These are phyloP conservation scores for Chymomyza procnemis DNA, from an alignment of 2,888 invertebrate genomes.

Conservation along the genomic window DNA sequence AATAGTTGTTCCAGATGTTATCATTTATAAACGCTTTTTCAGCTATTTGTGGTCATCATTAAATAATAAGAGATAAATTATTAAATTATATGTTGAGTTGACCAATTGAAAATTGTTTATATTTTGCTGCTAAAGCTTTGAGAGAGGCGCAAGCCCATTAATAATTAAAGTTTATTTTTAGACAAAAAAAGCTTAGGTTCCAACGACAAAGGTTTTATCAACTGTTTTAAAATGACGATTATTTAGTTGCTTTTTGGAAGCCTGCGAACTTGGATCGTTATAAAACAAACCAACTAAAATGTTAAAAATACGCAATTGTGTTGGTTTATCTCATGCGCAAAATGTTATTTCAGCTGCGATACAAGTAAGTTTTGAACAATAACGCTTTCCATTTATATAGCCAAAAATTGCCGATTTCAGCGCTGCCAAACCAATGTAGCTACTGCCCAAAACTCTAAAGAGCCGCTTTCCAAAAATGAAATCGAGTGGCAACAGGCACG, in stretches of 20 bases:
- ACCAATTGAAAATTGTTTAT: neutral
- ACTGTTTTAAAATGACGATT: too few relatives aligned
- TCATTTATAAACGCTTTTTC: too few relatives aligned
- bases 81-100: too few relatives aligned
- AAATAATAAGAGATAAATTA: too few relatives aligned
- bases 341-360: neutral
- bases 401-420: neutral
- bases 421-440: constrained; percentile 5
- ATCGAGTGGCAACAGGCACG: constrained; percentile 49
- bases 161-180: too few relatives aligned
- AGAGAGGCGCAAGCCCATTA: too few relatives aligned
- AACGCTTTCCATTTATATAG: neutral
- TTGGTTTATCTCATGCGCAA: neutral
- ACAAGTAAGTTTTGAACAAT: neutral
- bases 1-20: too few relatives aligned
- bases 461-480: neutral
- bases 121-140: neutral
- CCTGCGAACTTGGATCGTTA: neutral
- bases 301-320: neutral
- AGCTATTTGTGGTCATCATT: too few relatives aligned
- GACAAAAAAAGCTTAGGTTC: neutral
- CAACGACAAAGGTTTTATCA: too few relatives aligned
- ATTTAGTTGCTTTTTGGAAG: neutral
- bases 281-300: neutral
- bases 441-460: neutral